phyloP scores from a whole-genome alignment of 2,113 vertebrate species.

The Taurulus bubalis region DNA sequence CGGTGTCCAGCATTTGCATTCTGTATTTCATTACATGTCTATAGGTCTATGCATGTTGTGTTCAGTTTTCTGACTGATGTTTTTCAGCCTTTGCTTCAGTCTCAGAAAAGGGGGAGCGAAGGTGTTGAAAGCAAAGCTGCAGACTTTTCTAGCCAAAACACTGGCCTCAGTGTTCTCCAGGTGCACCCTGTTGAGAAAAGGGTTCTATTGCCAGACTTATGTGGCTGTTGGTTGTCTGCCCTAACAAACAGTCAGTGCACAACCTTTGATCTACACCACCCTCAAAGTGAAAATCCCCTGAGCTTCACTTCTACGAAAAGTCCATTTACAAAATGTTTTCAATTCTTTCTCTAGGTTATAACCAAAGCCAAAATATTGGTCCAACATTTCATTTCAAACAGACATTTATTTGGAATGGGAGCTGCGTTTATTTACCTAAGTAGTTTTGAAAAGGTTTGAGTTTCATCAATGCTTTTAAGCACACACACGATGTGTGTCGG shows the following conservation, averaged over 20 bases:
- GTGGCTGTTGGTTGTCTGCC: constrained; percentile 76
- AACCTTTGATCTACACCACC: constrained; percentile 75
- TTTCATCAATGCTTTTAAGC: constrained; percentile 71
- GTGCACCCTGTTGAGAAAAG: constrained; percentile 70
- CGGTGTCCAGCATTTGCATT: not conserved
- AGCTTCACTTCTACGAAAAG: constrained; percentile 60
- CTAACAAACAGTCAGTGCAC: constrained; percentile 70
- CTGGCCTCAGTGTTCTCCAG: constrained; percentile 75
- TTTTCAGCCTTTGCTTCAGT: constrained; percentile 39
- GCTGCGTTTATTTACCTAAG: constrained; percentile 73
- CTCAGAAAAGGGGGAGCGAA: constrained; percentile 24
- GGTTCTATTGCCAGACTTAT: constrained; percentile 57
- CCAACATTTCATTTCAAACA: constrained; percentile 68
- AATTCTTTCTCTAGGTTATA: constrained; percentile 56
- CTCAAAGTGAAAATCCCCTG: constrained; percentile 61
- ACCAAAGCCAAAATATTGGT: constrained; percentile 59
- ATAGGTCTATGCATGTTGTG: not conserved
- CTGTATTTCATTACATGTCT: constrained; percentile 1
- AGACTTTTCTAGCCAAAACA: constrained; percentile 64
- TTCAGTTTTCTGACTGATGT: constrained; percentile 21
- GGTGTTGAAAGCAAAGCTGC: constrained; percentile 73
- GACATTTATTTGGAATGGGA: constrained; percentile 71
- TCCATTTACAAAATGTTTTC: constrained; percentile 65
- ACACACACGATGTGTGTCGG: constrained; percentile 52
- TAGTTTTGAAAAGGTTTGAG: constrained; percentile 72